Base-by-base conservation (phyloP, 2,797 vertebrate species). In the Acanthurus lineatus region DNA sequence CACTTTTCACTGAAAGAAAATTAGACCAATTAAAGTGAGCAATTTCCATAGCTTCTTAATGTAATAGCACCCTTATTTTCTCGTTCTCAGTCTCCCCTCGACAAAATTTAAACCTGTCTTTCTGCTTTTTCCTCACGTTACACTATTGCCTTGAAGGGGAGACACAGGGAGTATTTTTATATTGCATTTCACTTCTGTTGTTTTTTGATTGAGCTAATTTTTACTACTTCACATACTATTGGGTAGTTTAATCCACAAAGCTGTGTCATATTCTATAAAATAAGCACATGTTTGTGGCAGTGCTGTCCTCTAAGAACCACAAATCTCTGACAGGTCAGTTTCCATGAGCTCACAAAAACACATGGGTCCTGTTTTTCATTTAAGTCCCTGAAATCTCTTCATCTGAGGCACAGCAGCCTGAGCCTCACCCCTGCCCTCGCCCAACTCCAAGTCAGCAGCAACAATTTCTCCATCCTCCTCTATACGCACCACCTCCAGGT, bases 391-490 rank as follows among this genome's bases (percentile, higher is more conserved):
- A 62, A n/a, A 15, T 74, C 49, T 61, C 49, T 73, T 38, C 25
- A 17, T 38, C 54, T 73, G 42, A 65, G 72, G 35, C n/a, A 35
- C 35, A 47, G 45, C 56, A 63, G 7, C 56, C 48, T 77, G 51
- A 25, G 19, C 44, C 54, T 52, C 58, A 32, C 57, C 16, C 62
- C 66, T 20, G 38, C 45, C 20, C 51, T 82, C 49, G 6, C 45
- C 4, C 0, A 57, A 5, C 49, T 86, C 0, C 49, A 74, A 45
- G 53, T 77, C 66, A 77, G 80, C 42, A 1, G 59, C 35, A 81
- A 59, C 60, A 69, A 5, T 47, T 81, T 78, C 68, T 69, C 67
- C 15, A 52, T 54, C 28, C 5, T 75, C 60, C 15, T 60, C 38
- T 65, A 19, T 38, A 64, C 66, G 6, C 48, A 5, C 6, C 64